phyloP scores from a whole-genome alignment of 2,113 vertebrate species.

The Pelecanoides urinatrix region DNA sequence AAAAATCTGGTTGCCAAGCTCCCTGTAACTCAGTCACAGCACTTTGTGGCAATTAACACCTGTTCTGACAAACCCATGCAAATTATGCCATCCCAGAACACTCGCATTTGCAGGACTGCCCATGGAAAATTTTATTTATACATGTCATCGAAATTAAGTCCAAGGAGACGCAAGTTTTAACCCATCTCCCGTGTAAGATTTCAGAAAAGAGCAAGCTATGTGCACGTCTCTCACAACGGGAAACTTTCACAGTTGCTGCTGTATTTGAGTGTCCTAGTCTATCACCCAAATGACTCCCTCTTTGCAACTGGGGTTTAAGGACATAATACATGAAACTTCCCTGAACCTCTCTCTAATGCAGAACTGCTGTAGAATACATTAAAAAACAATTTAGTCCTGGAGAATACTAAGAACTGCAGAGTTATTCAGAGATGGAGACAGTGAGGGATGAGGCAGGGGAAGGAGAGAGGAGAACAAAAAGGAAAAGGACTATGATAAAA shows the following conservation, averaged over 20 bases:
- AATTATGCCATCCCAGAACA: neutral
- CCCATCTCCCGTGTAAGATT: neutral
- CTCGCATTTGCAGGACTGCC: neutral
- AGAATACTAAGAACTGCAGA: neutral
- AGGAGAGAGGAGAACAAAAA: neutral
- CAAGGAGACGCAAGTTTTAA: neutral
- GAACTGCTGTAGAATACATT: neutral
- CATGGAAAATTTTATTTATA: fast-evolving
- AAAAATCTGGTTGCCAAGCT: neutral
- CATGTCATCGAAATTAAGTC: neutral
- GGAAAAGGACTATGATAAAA: neutral
- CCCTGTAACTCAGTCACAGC: fast-evolving
- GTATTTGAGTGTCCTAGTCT: fast-evolving
- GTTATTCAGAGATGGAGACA: neutral
- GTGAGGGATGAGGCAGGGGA: neutral
- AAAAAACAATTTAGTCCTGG: neutral
- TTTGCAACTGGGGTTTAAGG: neutral
- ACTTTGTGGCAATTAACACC: neutral
- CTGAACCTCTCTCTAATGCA: neutral
- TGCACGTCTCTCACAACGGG: neutral
- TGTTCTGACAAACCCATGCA: neutral
- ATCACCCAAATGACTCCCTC: neutral
- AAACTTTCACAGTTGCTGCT: neutral
- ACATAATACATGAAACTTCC: fast-evolving
- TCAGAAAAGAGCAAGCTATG: neutral